Evolutionary conservation across 1,140 invertebrate genomes (phyloP), one percentile per base, ranked within the genome.

Genomic region (Ptiloglossa arizonensis): DNA sequence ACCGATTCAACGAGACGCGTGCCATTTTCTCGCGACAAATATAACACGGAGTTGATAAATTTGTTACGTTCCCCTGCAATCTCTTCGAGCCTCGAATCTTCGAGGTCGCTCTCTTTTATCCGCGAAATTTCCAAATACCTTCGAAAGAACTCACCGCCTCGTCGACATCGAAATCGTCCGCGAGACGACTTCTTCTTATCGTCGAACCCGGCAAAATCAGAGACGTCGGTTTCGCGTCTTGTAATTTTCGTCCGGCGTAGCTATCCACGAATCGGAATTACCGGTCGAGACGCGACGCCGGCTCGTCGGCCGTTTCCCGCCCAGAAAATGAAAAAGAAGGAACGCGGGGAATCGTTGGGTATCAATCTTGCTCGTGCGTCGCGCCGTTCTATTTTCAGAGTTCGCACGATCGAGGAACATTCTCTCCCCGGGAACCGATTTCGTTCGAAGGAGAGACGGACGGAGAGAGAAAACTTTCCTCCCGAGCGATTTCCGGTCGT

Each of bases 401-500:
- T 11, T n/a, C 48, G 48, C n/a, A 50, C 13, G 4, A 50, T 50
- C 19, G 17, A 4, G 24, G 24, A 56, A 57, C 17, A 1, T n/a
- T n/a, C n/a, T n/a, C n/a, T n/a, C n/a, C n/a, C n/a, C n/a, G n/a
- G n/a, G n/a, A n/a, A n/a, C n/a, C n/a, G n/a, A n/a, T n/a, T n/a
- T n/a, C n/a, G n/a, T n/a, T n/a, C n/a, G n/a, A n/a, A n/a, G n/a
- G n/a, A n/a, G n/a, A n/a, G n/a, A n/a, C n/a, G n/a, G n/a, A n/a
- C 17, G 17, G 13, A 38, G 35, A 38, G 35, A 38, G 9, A 38
- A 38, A 38, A 38, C 35, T 3, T 38, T 38, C 35, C 35, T 60
- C n/a, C 17, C 44, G 27, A 60, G n/a, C 44, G 57, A 35, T 60
- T 71, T 48, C 41, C 2, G 60, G 27, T 62, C 6, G 48, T 67